A percentile compares a stretch with the other conserved stretches of the same genome.
phyloP scores from a whole-genome alignment of 2,113 vertebrate genomes.

The Osmerus eperlanus region DNA sequence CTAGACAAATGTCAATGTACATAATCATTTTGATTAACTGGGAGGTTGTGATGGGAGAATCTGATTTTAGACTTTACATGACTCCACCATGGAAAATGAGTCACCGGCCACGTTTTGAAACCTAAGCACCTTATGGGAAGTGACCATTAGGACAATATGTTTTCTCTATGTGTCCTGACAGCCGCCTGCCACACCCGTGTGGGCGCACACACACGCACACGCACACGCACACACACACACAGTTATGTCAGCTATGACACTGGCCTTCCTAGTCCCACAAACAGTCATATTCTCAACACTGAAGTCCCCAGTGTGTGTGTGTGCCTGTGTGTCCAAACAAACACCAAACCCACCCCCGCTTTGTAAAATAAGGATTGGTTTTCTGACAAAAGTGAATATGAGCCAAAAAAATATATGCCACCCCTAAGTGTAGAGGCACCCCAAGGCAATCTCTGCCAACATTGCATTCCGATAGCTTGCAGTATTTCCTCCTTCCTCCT shows the following conservation, averaged over 20 bases:
- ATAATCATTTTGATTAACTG: neutral
- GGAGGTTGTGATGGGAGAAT: neutral
- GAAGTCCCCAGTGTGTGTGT: neutral
- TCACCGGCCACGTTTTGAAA: slow-evolving; percentile 2
- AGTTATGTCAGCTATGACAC: neutral
- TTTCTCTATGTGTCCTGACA: neutral
- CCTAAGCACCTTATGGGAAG: slow-evolving; percentile 7
- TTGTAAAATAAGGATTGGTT: too few species aligned
- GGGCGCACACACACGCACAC: neutral
- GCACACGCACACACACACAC: neutral
- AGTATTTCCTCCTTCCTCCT: neutral
- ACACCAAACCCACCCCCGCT: too few species aligned
- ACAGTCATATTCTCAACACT: slow-evolving; percentile 1
- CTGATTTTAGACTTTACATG: neutral
- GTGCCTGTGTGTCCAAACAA: neutral
- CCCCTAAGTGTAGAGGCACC: too few species aligned
- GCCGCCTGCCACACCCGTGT: slow-evolving; percentile 27
- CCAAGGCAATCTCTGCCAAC: too few species aligned
- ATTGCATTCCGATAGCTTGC: neutral
- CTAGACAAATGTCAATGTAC: neutral
- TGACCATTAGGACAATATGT: neutral
- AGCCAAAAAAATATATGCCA: too few species aligned
- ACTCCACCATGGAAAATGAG: slow-evolving; percentile 19
- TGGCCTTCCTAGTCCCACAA: neutral
- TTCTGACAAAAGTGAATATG: too few species aligned